Conservation (phyloP, 2,888 invertebrate genomes). For the Sphinx pinastri region DNA sequence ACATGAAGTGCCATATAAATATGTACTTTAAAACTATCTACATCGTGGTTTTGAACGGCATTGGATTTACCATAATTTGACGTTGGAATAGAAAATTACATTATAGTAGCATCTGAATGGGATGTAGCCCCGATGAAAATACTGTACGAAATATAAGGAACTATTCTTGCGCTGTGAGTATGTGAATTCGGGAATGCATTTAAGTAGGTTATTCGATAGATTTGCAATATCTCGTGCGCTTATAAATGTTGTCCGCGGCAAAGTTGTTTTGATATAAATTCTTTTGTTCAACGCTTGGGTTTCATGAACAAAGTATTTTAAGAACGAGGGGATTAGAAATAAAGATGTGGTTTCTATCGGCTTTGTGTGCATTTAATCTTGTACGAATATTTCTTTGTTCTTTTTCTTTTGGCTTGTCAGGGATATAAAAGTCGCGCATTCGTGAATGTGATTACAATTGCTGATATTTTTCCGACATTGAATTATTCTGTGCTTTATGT, state of each 20-base stretch:
- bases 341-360: too few species aligned
- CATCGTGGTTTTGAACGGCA: constrained; percentile 29
- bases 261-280: constrained; percentile 31
- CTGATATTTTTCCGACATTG: too few species aligned
- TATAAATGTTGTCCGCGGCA: not conserved
- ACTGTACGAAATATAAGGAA: constrained; percentile 41
- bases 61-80: constrained; percentile 50
- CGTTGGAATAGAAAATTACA: constrained; percentile 44
- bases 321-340: not conserved
- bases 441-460: not conserved
- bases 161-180: constrained; percentile 40
- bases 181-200: constrained; percentile 18
- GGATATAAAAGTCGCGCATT: not conserved
- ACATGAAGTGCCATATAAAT: not conserved
- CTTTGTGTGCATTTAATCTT: not conserved
- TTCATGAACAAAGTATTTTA: not conserved
- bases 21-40: not conserved
- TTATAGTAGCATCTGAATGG: constrained; percentile 36
- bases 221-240: constrained; percentile 25
- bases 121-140: constrained; percentile 39
- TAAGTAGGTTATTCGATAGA: constrained; percentile 21
- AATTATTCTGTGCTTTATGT: too few species aligned
- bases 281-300: constrained; percentile 1
- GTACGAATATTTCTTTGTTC: not conserved
- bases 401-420: not conserved